phyloP scores from a whole-genome alignment of 2,797 vertebrate species.

The Syndactyla subalaris region DNA sequence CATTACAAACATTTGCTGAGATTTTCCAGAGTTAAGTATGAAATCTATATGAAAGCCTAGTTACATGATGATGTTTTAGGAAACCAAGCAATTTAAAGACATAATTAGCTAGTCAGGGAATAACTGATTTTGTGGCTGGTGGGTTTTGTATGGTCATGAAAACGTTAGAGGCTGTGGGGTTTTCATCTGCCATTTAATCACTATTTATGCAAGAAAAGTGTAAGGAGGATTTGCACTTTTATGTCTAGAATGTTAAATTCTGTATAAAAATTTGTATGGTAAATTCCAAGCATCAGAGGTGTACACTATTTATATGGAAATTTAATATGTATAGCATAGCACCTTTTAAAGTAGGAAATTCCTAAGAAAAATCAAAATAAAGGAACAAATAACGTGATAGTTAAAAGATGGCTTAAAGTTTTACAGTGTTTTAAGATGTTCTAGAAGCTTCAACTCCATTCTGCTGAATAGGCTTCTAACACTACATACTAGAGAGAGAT shows the following conservation, averaged over 20 bases:
- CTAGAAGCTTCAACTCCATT: background rate
- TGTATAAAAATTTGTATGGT: background rate
- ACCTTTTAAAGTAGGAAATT: background rate
- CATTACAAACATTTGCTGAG: background rate
- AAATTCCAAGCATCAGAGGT: background rate
- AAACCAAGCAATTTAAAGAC: background rate
- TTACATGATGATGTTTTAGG: background rate
- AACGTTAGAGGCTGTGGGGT: background rate
- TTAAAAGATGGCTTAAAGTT: background rate
- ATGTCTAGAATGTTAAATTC: background rate
- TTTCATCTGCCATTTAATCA: background rate
- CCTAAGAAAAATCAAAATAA: background rate
- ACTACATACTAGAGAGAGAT: background rate
- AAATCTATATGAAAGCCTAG: background rate
- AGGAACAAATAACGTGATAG: background rate
- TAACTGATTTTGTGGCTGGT: background rate
- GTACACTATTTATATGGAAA: background rate
- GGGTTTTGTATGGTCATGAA: background rate
- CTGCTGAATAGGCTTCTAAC: background rate
- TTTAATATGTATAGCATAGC: background rate
- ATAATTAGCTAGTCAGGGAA: background rate
- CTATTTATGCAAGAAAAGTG: background rate
- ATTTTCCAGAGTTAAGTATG: background rate
- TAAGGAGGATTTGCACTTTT: background rate
- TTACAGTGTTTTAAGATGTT: background rate